Evolutionary conservation across 2,113 vertebrate species (phyloP).

Genomic region (Oryzias woworae): DNA sequence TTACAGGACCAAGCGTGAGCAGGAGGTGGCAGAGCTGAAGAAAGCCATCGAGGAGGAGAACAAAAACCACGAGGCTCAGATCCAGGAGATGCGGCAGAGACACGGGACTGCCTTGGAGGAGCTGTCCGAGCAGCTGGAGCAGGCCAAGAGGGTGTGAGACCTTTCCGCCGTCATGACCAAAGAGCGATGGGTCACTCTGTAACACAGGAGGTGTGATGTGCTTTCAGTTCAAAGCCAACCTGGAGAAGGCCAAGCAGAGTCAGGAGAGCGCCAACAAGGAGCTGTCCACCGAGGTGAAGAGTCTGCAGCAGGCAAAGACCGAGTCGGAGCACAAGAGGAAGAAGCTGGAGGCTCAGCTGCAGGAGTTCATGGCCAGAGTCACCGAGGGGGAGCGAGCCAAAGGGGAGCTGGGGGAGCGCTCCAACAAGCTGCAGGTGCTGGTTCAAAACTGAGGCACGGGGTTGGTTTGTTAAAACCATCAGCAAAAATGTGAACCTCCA

Average conservation of each 20-base stretch:
- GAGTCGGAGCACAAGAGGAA: slow-evolving; percentile 98
- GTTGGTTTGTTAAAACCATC: neutral
- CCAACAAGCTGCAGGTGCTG: slow-evolving; percentile 93
- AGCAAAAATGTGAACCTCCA: neutral
- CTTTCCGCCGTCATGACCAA: too few relatives aligned
- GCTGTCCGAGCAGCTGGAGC: slow-evolving; percentile 94
- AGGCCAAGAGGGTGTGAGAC: slow-evolving; percentile 89
- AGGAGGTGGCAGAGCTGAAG: slow-evolving; percentile 96
- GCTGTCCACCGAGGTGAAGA: slow-evolving; percentile 89
- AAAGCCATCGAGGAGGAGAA: slow-evolving; percentile 96
- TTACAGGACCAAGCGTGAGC: slow-evolving; percentile 91
- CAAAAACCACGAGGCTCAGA: slow-evolving; percentile 92
- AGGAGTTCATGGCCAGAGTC: slow-evolving; percentile 87
- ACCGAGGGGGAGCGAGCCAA: slow-evolving; percentile 87
- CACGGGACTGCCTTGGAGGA: slow-evolving; percentile 88
- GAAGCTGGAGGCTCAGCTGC: slow-evolving; percentile 92
- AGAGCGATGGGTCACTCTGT: too few relatives aligned
- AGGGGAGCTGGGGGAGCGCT: slow-evolving; percentile 85
- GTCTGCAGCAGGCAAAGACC: slow-evolving; percentile 88
- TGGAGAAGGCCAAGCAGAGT: slow-evolving; percentile 97
- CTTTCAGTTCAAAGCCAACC: slow-evolving; percentile 89
- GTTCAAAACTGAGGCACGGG: neutral
- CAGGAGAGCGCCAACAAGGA: slow-evolving; percentile 96
- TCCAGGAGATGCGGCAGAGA: slow-evolving; percentile 95
- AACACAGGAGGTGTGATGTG: too few relatives aligned